Evolutionary conservation across 2,888 invertebrate genomes (phyloP), one percentile per base, ranked within the genome.

Genomic region (Dysmachus trigonus): DNA sequence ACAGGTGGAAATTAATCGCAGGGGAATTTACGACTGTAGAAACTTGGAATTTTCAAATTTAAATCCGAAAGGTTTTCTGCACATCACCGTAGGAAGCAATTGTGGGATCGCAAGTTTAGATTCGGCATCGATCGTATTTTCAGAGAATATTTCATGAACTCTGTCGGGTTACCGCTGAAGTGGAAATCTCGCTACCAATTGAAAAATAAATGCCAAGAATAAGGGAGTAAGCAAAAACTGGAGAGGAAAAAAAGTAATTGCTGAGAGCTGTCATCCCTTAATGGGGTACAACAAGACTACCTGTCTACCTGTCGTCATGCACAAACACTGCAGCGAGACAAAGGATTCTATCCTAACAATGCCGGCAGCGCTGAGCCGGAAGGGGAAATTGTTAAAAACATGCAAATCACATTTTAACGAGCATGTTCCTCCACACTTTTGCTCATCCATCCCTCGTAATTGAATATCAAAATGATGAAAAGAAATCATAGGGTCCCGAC

Each of bases 341-440:
- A 85, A 74, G 74, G 51, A 72, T 27, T 41, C 72, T 74, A 33
- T 51, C 41, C 33, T 51, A 85, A 85, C 85, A 85, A 85, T 85
- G 85, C 41, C 47, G 53, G 18, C 74, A 51, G 47, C 7, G 15
- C 30, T 22, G 22, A 18, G 27, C 51, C 35, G 72, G 85, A 47
- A 74, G 47, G 74, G 33, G 33, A 73, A 31, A 73, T 53, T 53
- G 85, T 51, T 85, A 74, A 85, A 85, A 85, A 85, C 85, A 74
- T 85, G 85, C 47, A 85, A 85, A 85, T 85, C 85, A 85, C 85
- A 85, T 85, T 85, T 85, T 85, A 85, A 85, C 85, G 85, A 85
- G 85, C 85, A 85, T 85, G 74, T 85, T 85, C 74, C 74, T 33
- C 47, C 33, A 31, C 47, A 38, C 33, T 35, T 41, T 35, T 22